Evolutionary conservation across 2,113 vertebrate species (phyloP).

Genomic region (Coreoperca whiteheadi): DNA sequence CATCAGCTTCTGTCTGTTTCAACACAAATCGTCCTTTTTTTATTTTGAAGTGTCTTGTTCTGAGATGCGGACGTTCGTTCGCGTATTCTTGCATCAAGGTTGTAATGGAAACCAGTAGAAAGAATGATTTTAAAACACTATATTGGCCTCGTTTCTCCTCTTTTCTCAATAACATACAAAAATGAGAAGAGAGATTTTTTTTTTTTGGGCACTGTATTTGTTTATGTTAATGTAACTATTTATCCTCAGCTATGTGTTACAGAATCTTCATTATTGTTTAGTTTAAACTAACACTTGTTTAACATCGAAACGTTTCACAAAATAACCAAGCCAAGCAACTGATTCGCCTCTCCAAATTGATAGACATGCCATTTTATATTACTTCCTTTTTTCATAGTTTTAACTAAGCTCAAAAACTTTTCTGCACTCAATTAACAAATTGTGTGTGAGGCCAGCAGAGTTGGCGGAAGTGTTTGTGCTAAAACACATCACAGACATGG

Average conservation of each 20-base stretch:
- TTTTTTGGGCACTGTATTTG: neutral
- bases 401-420: neutral
- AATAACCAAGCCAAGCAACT: neutral
- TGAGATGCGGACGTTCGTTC: neutral
- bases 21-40: neutral
- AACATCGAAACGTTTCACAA: neutral
- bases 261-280: conserved; percentile 1
- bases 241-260: neutral
- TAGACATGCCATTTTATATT: neutral
- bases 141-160: too few relatives aligned
- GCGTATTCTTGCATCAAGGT: neutral
- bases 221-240: neutral
- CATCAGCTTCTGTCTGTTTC: neutral
- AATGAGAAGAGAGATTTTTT: neutral
- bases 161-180: neutral
- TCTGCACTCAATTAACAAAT: neutral
- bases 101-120: neutral
- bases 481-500: neutral
- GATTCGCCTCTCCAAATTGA: neutral
- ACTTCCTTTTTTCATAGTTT: neutral
- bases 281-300: neutral
- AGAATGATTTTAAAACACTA: neutral
- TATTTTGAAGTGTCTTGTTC: neutral
- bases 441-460: conserved; percentile 8
- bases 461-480: conserved; percentile 18